Evolutionary conservation across 2,888 invertebrate genomes (phyloP).

Genomic region (Eilema caniola): DNA sequence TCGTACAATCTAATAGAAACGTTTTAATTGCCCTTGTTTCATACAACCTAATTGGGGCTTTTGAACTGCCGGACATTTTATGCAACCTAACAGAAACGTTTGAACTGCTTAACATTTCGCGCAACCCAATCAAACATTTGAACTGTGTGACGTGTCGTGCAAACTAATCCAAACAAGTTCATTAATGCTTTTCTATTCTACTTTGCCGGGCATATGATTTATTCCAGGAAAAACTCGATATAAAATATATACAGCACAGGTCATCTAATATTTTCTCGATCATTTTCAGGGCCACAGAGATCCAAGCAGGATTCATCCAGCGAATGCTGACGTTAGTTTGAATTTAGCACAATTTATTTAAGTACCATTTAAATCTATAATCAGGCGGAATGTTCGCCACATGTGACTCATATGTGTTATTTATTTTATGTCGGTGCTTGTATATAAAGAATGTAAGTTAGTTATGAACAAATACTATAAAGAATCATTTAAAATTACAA

Average conservation of each 20-base stretch:
- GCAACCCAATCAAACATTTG: too few relatives aligned
- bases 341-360: constrained; percentile 34
- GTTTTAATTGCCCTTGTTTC: background rate
- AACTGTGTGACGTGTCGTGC: background rate
- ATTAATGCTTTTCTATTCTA: too few relatives aligned
- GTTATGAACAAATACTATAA: background rate
- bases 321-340: constrained; percentile 64
- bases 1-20: too few relatives aligned
- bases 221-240: background rate
- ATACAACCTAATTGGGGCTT: background rate
- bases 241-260: background rate
- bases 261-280: constrained; percentile 12
- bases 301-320: constrained; percentile 77
- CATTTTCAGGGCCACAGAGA: constrained; percentile 79
- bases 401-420: constrained; percentile 15
- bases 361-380: constrained; percentile 20
- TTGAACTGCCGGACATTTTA: background rate
- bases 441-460: constrained; percentile 4
- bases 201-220: background rate
- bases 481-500: background rate
- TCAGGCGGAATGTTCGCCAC: constrained; percentile 19
- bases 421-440: constrained; percentile 21
- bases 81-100: too few relatives aligned
- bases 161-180: background rate
- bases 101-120: too few relatives aligned